phyloP scores from a whole-genome alignment of 64 coral and sea anemone species.

The Stylophora pistillata region DNA sequence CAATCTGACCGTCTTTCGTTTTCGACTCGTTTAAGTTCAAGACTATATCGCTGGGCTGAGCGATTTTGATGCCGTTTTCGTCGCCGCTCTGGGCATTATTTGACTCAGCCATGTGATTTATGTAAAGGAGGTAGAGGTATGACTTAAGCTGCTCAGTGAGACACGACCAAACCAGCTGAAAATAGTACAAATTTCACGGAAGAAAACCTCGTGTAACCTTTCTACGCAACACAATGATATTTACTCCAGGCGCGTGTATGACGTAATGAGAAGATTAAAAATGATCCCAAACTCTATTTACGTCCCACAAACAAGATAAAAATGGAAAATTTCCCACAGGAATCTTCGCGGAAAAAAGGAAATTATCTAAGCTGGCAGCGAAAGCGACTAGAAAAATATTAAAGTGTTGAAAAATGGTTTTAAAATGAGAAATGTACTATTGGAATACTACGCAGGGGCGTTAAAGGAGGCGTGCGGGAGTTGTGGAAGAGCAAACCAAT shows the following conservation, averaged over 20 bases:
- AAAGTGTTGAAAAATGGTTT: neutral
- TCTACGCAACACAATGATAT: neutral
- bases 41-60: slow-evolving; percentile 21
- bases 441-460: neutral
- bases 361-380: neutral
- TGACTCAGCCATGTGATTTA: neutral
- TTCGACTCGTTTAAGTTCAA: neutral
- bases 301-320: neutral
- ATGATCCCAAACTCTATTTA: neutral
- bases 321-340: neutral
- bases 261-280: neutral
- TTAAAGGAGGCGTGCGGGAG: slow-evolving; percentile 16
- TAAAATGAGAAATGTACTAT: neutral
- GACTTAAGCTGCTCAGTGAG: neutral
- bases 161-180: neutral
- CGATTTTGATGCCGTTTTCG: neutral
- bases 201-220: neutral
- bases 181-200: neutral
- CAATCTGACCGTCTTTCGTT: neutral
- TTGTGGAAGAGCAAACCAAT: slow-evolving; percentile 8
- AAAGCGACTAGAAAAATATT: neutral
- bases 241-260: neutral
- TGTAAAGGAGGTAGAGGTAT: neutral
- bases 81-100: neutral
- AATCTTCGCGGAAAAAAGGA: neutral